A percentile compares a stretch with the other conserved stretches of the same genome.
Evolutionary conservation across 2,888 invertebrate species (phyloP).

Genomic region (Eupithecia dodoneata): DNA sequence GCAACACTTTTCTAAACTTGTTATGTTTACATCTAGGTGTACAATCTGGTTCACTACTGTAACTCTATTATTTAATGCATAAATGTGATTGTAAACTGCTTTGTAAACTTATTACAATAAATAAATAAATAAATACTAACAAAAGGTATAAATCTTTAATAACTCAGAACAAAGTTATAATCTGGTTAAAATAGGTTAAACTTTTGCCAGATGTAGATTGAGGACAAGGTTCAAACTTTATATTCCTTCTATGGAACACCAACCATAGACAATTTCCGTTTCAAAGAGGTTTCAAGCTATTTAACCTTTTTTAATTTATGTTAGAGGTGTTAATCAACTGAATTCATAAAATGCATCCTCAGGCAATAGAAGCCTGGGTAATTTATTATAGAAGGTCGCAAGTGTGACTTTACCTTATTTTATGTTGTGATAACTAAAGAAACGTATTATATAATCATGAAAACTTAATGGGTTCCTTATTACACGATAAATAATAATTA

Average conservation of each 20-base stretch:
- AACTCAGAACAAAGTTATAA: too few species aligned
- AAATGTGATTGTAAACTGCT: too few species aligned
- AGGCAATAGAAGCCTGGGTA: background rate
- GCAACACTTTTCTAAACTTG: too few species aligned
- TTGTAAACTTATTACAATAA: too few species aligned
- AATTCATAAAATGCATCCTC: conserved; percentile 1
- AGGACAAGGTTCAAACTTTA: background rate
- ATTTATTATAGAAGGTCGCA: background rate
- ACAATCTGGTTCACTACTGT: too few species aligned
- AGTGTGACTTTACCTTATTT: background rate
- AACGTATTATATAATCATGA: background rate
- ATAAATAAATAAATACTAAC: too few species aligned
- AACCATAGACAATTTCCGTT: conserved; percentile 8
- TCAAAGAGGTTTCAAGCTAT: background rate
- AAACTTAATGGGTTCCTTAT: background rate
- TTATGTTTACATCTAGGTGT: too few species aligned
- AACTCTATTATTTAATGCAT: too few species aligned
- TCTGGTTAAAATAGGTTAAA: background rate
- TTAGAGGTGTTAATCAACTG: background rate
- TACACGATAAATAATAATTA: too few species aligned
- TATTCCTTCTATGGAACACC: background rate
- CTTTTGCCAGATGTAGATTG: background rate
- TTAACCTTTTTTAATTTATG: conserved; percentile 1
- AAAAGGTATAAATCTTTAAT: too few species aligned
- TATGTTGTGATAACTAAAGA: background rate